These are phyloP conservation scores for Nasonia vitripennis DNA, from an alignment of 1,140 invertebrate species.

Conservation along the genomic window DNA sequence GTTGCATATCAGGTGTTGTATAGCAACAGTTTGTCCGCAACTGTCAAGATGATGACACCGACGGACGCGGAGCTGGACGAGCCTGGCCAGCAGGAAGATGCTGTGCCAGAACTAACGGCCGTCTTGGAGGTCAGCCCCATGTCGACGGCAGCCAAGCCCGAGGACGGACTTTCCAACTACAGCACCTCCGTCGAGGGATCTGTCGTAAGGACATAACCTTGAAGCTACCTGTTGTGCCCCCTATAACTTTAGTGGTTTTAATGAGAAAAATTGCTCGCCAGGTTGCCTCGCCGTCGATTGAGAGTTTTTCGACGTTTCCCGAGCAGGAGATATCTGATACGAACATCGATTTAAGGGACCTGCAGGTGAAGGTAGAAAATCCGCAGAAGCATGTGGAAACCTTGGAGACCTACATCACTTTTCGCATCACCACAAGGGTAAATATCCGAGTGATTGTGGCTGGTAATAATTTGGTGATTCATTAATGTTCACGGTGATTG, in stretches of 20 bases:
- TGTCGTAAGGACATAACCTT: slow-evolving; percentile 63
- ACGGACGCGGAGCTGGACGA: slow-evolving; percentile 64
- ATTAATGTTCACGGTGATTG: slow-evolving; percentile 50
- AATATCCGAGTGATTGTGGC: slow-evolving; percentile 23
- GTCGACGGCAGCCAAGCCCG: slow-evolving; percentile 61
- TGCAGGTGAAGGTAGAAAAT: slow-evolving; percentile 84
- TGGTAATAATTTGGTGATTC: background rate
- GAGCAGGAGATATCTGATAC: slow-evolving; percentile 77
- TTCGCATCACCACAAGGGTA: slow-evolving; percentile 82
- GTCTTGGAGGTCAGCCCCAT: slow-evolving; percentile 70
- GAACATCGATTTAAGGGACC: slow-evolving; percentile 77
- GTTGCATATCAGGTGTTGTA: slow-evolving; percentile 32
- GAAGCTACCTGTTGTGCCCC: slow-evolving; percentile 9
- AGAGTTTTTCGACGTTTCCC: slow-evolving; percentile 79
- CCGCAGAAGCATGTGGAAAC: slow-evolving; percentile 87
- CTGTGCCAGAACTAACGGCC: slow-evolving; percentile 59
- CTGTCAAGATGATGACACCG: slow-evolving; percentile 68
- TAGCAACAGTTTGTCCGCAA: slow-evolving; percentile 45
- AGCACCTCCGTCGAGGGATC: slow-evolving; percentile 73
- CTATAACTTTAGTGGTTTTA: background rate
- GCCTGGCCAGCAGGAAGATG: slow-evolving; percentile 53
- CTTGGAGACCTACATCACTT: slow-evolving; percentile 85
- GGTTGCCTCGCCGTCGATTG: slow-evolving; percentile 78
- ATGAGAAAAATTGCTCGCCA: slow-evolving; percentile 53
- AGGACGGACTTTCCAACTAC: slow-evolving; percentile 70